Percentiles rank a stretch among this genome's conserved stretches.
Conservation (phyloP, 2,113 vertebrate genomes). For the Ochotona princeps region DNA sequence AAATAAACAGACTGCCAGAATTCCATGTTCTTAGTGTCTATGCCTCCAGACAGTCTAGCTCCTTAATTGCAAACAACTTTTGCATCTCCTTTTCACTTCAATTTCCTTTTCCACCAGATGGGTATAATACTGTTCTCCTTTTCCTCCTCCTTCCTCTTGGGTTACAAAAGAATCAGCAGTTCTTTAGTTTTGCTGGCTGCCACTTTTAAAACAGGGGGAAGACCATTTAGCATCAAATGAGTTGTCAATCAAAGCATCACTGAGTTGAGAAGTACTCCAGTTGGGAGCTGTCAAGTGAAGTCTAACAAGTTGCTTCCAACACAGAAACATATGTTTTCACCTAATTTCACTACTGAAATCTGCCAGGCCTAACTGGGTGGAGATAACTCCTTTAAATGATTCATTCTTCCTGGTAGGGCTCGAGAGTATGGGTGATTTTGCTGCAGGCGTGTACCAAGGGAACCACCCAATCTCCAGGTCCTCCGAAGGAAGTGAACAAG, state of each 20-base stretch:
- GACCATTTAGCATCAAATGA: background rate
- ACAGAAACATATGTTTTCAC: background rate
- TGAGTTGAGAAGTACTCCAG: background rate
- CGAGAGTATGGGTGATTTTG: background rate
- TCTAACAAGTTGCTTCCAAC: constrained; percentile 8
- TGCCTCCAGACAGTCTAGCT: background rate
- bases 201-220: constrained; percentile 40
- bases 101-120: constrained; percentile 8
- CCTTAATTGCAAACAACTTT: background rate
- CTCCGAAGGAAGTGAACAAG: background rate
- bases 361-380: background rate
- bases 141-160: background rate
- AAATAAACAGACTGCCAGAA: background rate
- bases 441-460: background rate
- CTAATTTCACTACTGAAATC: background rate
- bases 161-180: background rate
- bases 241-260: background rate
- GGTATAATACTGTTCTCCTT: background rate
- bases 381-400: background rate
- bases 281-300: background rate
- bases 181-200: background rate
- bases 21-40: background rate
- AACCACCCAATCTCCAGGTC: background rate
- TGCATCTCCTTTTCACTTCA: background rate
- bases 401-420: background rate